Evolutionary conservation across 2,113 vertebrate genomes (phyloP).

Genomic region (Hydrolagus affinis): DNA sequence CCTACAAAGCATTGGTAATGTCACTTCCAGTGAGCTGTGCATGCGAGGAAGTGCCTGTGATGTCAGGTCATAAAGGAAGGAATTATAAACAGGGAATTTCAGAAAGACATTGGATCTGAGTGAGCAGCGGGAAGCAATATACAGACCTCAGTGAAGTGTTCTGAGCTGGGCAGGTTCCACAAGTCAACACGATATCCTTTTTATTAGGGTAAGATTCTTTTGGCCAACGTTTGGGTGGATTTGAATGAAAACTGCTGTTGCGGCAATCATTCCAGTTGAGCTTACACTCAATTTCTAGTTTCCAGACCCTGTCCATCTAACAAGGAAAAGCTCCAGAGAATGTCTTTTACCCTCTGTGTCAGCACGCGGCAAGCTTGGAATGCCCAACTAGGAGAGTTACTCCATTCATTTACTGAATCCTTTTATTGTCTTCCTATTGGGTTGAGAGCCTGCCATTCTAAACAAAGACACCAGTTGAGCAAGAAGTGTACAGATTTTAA

Average conservation of each 20-base stretch:
- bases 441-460: conserved; percentile 52
- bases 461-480: conserved; percentile 40
- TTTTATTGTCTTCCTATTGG: conserved; percentile 50
- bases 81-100: too few species aligned
- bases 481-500: background rate
- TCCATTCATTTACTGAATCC: conserved; percentile 50
- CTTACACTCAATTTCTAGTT: conserved; percentile 51
- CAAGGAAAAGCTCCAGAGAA: conserved; percentile 34
- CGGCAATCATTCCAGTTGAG: conserved; percentile 55
- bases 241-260: conserved; percentile 47
- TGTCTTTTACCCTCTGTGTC: background rate
- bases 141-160: conserved; percentile 40
- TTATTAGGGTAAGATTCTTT: conserved; percentile 54
- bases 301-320: conserved; percentile 44
- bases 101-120: background rate
- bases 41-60: too few species aligned
- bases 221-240: conserved; percentile 45
- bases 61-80: too few species aligned
- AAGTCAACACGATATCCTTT: conserved; percentile 44
- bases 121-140: background rate
- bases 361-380: conserved; percentile 37
- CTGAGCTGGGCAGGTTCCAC: conserved; percentile 42
- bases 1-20: too few species aligned
- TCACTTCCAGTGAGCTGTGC: too few species aligned
- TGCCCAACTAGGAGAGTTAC: conserved; percentile 47